Percentiles rank a stretch among this genome's conserved stretches.
These are phyloP conservation scores for Cynopterus sphinx DNA, from an alignment of 2,797 vertebrate genomes.

Conservation along the genomic window DNA sequence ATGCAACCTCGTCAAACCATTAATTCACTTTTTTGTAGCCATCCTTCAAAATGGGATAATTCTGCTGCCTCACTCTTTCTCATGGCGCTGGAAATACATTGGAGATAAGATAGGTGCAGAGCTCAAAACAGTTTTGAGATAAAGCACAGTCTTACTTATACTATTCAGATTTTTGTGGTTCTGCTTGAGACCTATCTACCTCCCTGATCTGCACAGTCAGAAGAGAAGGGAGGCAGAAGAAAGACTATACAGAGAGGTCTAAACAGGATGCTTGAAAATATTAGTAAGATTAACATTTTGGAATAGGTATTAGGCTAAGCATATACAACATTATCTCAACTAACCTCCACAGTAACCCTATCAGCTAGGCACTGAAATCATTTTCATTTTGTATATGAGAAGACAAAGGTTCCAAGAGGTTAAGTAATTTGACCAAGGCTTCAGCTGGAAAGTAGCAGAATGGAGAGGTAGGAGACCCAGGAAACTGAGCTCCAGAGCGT, in stretches of 20 bases:
- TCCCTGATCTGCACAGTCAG: background rate
- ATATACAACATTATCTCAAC: background rate
- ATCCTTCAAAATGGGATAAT: background rate
- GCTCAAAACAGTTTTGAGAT: constrained; percentile 1
- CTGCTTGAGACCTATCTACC: background rate
- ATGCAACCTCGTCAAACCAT: background rate
- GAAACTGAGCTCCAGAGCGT: background rate
- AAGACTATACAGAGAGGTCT: background rate
- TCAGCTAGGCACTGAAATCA: background rate
- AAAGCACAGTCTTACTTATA: background rate
- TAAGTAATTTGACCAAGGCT: background rate
- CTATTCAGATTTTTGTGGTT: background rate
- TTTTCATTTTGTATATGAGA: background rate
- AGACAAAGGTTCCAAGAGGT: constrained; percentile 19
- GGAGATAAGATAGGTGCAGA: background rate
- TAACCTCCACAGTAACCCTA: background rate
- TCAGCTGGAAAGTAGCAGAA: background rate
- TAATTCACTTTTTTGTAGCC: background rate
- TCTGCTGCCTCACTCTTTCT: background rate
- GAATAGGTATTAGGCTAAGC: background rate
- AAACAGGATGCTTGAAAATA: background rate
- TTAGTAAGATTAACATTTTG: background rate
- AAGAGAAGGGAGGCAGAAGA: background rate
- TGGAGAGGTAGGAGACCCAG: background rate
- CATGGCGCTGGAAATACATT: background rate